Evolutionary conservation across 2,888 invertebrate genomes (phyloP).

Genomic region (Celastrina argiolus): DNA sequence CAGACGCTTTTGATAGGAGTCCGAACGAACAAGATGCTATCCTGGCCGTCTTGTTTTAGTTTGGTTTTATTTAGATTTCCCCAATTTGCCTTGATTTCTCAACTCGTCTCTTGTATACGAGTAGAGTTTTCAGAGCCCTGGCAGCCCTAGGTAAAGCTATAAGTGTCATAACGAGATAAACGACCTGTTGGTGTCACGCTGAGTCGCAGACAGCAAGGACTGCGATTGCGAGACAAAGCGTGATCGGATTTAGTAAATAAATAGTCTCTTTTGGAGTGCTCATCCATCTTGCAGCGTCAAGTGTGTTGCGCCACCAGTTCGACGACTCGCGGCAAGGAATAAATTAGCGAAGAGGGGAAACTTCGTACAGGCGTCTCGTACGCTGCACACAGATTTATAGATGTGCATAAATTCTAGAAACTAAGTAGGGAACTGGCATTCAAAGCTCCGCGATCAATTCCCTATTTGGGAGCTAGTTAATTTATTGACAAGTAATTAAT

Average conservation of each 20-base stretch:
- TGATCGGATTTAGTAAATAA: constrained; percentile 73
- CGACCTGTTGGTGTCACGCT: constrained; percentile 23
- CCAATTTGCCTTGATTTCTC: not conserved
- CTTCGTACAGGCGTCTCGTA: constrained; percentile 6
- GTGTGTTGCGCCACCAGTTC: constrained; percentile 68
- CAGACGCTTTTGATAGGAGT: not conserved
- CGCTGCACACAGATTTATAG: not conserved
- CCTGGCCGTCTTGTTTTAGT: not conserved
- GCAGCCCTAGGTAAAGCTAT: not conserved
- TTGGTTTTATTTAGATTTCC: not conserved
- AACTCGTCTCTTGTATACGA: not conserved
- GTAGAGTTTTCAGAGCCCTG: not conserved
- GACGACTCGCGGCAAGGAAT: constrained; percentile 48
- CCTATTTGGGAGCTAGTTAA: not conserved
- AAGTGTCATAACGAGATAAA: constrained; percentile 18
- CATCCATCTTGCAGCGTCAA: constrained; percentile 69
- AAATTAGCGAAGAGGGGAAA: constrained; percentile 5
- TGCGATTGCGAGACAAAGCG: constrained; percentile 68
- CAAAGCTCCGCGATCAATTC: not conserved
- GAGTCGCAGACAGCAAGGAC: constrained; percentile 50
- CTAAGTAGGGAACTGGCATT: not conserved
- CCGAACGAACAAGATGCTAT: not conserved
- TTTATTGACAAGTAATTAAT: not conserved
- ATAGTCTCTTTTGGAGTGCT: constrained; percentile 64
- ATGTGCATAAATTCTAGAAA: constrained; percentile 1